Conservation (phyloP, 2,113 vertebrate species). For the Dasyprocta punctata region DNA sequence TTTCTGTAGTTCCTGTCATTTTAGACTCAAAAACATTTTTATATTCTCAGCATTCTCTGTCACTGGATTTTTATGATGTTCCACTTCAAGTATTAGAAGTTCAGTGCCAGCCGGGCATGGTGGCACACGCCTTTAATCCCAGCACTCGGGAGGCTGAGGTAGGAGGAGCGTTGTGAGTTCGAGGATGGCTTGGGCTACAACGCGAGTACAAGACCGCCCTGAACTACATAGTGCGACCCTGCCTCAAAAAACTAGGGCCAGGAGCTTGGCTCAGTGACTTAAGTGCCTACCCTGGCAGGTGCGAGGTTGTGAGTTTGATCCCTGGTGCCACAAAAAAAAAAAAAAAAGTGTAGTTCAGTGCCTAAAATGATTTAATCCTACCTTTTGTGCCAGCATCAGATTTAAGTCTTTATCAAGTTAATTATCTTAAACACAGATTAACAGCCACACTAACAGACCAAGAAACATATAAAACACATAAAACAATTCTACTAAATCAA, state of each 20-base stretch:
- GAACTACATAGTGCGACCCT: too few relatives aligned
- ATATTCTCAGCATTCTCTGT: constrained; percentile 21
- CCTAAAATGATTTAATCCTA: neutral
- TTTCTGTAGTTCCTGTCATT: neutral
- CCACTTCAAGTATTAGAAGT: constrained; percentile 32
- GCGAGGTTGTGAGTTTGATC: too few relatives aligned
- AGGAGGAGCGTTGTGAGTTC: too few relatives aligned
- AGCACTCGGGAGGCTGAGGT: too few relatives aligned
- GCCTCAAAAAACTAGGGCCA: too few relatives aligned
- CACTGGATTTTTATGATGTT: constrained; percentile 22
- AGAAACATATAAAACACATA: neutral
- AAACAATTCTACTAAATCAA: neutral
- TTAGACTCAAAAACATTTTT: constrained; percentile 41
- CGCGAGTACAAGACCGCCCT: too few relatives aligned
- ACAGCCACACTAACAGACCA: neutral
- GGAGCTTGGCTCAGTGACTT: too few relatives aligned
- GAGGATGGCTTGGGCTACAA: too few relatives aligned
- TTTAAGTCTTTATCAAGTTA: neutral
- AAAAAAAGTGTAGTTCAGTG: neutral
- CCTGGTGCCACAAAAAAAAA: too few relatives aligned
- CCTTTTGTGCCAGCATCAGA: neutral
- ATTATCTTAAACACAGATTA: neutral
- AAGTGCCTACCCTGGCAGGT: too few relatives aligned
- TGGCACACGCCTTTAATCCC: too few relatives aligned
- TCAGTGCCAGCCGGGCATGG: too few relatives aligned